These are phyloP conservation scores for Eupsilia transversa DNA, from an alignment of 2,888 invertebrate genomes.

Conservation along the genomic window DNA sequence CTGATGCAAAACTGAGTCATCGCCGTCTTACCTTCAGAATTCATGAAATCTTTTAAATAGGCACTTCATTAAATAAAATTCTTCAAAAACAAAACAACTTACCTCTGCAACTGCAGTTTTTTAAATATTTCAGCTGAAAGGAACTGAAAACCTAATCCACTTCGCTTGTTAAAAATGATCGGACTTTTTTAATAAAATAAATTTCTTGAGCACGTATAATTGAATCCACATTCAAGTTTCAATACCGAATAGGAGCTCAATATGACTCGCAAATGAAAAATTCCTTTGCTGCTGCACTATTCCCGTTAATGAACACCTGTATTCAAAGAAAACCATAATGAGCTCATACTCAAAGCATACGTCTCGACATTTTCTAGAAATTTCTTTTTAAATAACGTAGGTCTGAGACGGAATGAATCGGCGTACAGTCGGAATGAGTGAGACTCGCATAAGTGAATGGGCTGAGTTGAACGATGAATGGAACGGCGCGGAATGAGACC, in stretches of 20 bases:
- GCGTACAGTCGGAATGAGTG: conserved; percentile 59
- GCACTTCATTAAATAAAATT: neutral
- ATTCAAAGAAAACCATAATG: conserved; percentile 77
- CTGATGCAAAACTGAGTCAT: neutral
- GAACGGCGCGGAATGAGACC: conserved; percentile 58
- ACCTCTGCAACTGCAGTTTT: neutral
- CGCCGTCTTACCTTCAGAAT: neutral
- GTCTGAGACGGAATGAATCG: conserved; percentile 68
- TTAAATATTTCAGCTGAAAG: neutral
- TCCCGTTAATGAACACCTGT: conserved; percentile 76
- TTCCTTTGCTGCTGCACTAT: conserved; percentile 75
- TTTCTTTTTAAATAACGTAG: conserved; percentile 76
- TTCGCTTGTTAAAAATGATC: conserved; percentile 25
- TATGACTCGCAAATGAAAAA: conserved; percentile 86
- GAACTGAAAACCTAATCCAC: neutral
- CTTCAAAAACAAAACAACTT: neutral
- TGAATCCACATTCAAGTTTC: conserved; percentile 70
- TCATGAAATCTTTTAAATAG: neutral
- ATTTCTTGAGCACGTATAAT: conserved; percentile 61
- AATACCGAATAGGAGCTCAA: conserved; percentile 72
- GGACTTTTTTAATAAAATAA: conserved; percentile 56
- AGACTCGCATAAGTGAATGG: conserved; percentile 64
- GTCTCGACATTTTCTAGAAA: conserved; percentile 79
- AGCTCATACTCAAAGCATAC: conserved; percentile 83
- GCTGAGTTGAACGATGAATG: conserved; percentile 60